Evolutionary conservation across 2,888 invertebrate genomes (phyloP).

Genomic region (Drosophila emarginata): DNA sequence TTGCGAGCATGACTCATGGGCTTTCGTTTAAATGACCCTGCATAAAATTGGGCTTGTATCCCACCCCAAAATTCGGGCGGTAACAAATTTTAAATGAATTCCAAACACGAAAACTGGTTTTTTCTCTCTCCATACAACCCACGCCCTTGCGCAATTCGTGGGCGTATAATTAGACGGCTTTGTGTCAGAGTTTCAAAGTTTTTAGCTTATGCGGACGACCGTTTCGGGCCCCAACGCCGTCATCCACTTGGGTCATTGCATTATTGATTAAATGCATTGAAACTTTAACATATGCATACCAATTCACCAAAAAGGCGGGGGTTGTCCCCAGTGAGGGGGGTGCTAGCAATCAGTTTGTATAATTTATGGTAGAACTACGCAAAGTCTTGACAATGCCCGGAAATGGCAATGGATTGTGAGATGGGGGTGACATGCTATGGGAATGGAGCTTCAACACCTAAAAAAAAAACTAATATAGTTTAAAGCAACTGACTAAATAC

Average conservation of each 20-base stretch:
- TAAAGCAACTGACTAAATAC: constrained; percentile 13
- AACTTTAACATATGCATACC: constrained; percentile 55
- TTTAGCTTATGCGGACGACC: constrained; percentile 51
- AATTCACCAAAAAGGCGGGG: not conserved
- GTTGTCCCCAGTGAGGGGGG: not conserved
- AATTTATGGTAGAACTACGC: constrained; percentile 69
- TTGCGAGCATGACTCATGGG: constrained; percentile 42
- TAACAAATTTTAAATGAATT: constrained; percentile 62
- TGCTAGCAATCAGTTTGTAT: constrained; percentile 9
- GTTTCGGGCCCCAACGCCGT: not conserved
- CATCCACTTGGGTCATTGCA: constrained; percentile 57
- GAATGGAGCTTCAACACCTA: constrained; percentile 18
- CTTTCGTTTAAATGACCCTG: constrained; percentile 7
- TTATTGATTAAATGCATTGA: constrained; percentile 70
- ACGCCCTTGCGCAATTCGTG: constrained; percentile 34
- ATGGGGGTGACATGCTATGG: constrained; percentile 11
- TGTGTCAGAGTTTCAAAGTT: constrained; percentile 29
- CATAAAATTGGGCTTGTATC: constrained; percentile 19
- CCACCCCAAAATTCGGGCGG: constrained; percentile 5
- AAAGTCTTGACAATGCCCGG: constrained; percentile 55
- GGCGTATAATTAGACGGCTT: constrained; percentile 51
- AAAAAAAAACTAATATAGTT: constrained; percentile 14
- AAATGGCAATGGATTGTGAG: constrained; percentile 52
- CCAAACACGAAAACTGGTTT: constrained; percentile 63
- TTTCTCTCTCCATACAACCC: too few relatives aligned